Base-by-base conservation (phyloP, 1,140 invertebrate species). In the Danaus plexippus region DNA sequence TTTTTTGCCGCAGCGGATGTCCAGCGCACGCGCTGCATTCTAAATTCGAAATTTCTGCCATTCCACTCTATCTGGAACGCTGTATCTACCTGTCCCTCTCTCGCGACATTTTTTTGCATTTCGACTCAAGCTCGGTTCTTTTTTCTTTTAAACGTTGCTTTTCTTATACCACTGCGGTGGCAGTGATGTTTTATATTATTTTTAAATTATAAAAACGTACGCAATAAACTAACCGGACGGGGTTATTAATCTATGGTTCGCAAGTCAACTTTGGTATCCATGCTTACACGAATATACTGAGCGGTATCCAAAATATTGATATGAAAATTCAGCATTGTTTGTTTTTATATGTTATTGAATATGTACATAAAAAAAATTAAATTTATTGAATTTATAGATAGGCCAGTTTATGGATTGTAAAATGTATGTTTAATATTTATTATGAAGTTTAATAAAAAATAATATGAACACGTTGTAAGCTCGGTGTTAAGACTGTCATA, bases 1-100 rank as follows among this genome's bases (percentile, higher is more conserved):
- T 77, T 83, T 86, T 86, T 85, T 77, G 72, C 80, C 74, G 56
- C 75, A 73, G 78, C 83, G 83, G 83, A 86, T 86, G 83, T 84
- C 71, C 68, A 70, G 63, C 73, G 80, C 81, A 86, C 81, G 83
- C 80, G 81, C 74, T 77, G 83, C 83, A 86, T 86, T 86, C 78
- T 81, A 86, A 86, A 80, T 80, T 82, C 67, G 74, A 78, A 78
- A 67, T 65, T 67, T 71, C 70, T 64, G 66, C 76, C 67, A 69
- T 80, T 70, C 67, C 71, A 63, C 66, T 83, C 78, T 75, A 72
- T 71, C 75, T 56, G 50, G 63, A 65, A 61, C 60, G 64, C 61
- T 54, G 57, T 62, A 62, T 81, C 61, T 59, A 43, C 13, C 67
- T 67, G 51, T 84, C 78, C 76, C 80, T 57, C 57, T 84, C 69